Percentiles rank a stretch among this genome's conserved stretches.
Conservation (phyloP, 1,140 invertebrate species). For the Drosophila sp. region DNA sequence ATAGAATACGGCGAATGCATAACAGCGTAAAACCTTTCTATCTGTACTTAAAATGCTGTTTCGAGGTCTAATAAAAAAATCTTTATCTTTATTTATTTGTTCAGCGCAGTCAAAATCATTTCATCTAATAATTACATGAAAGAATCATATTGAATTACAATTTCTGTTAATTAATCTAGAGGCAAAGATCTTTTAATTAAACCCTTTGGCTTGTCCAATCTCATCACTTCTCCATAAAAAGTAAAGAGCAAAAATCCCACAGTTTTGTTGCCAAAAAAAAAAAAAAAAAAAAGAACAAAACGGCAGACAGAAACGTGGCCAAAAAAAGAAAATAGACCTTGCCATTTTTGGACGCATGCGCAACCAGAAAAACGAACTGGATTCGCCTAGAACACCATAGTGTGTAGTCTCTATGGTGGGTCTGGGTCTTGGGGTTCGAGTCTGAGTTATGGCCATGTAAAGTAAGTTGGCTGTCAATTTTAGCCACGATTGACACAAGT, state of each 20-base stretch:
- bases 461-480: slow-evolving; percentile 45
- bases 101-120: too few species aligned
- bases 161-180: too few species aligned
- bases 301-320: neutral
- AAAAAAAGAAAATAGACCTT: slow-evolving; percentile 5
- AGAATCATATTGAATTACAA: too few species aligned
- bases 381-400: slow-evolving; percentile 37
- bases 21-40: too few species aligned
- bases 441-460: slow-evolving; percentile 53
- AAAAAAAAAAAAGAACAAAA: neutral
- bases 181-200: neutral
- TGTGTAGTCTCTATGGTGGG: slow-evolving; percentile 22
- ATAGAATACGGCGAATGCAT: too few species aligned
- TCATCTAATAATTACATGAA: too few species aligned
- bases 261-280: slow-evolving; percentile 30
- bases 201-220: neutral
- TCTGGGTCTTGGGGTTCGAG: neutral
- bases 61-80: too few species aligned
- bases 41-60: too few species aligned
- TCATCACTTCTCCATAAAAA: slow-evolving; percentile 35
- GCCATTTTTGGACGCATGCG: slow-evolving; percentile 49
- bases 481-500: slow-evolving; percentile 58
- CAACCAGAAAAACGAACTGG: slow-evolving; percentile 29
- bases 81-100: too few species aligned
- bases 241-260: slow-evolving; percentile 33